Percentiles rank a stretch among this genome's conserved stretches.
These are phyloP conservation scores for Leptobrachium ailaonicum DNA, from an alignment of 2,113 vertebrate species.

Conservation along the genomic window DNA sequence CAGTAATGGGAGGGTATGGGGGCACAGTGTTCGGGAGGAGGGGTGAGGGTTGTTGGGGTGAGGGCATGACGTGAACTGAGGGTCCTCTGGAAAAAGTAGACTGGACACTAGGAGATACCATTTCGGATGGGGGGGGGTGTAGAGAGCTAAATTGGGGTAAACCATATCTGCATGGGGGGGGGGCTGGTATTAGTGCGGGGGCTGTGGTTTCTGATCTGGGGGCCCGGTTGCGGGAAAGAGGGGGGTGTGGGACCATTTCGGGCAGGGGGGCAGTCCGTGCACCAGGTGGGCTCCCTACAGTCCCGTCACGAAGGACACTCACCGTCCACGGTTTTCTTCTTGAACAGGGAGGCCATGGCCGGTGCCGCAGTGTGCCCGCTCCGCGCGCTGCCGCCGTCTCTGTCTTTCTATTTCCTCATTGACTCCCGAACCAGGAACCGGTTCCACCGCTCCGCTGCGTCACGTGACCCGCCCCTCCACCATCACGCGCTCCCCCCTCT, in stretches of 20 bases:
- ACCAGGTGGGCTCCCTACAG: not conserved
- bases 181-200: no score
- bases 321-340: constrained; percentile 96
- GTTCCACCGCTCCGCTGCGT: constrained; percentile 13
- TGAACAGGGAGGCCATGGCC: constrained; percentile 88
- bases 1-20: no score
- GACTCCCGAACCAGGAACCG: constrained; percentile 41
- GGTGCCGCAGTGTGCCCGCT: not conserved
- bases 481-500: no score
- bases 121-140: no score
- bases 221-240: not conserved
- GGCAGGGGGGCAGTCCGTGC: not conserved
- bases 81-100: no score
- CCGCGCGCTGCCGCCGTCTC: not conserved
- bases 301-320: constrained; percentile 60
- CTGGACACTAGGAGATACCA: no score
- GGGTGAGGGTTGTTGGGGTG: no score
- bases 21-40: no score
- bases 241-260: not conserved
- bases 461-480: constrained; percentile 5
- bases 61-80: no score
- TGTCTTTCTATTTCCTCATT: constrained; percentile 31
- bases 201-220: no score
- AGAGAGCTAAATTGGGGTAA: not conserved
- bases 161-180: not conserved